Percentiles rank a stretch among this genome's conserved stretches.
Evolutionary conservation across 2,113 vertebrate species (phyloP).

Genomic region (Monopterus albus): DNA sequence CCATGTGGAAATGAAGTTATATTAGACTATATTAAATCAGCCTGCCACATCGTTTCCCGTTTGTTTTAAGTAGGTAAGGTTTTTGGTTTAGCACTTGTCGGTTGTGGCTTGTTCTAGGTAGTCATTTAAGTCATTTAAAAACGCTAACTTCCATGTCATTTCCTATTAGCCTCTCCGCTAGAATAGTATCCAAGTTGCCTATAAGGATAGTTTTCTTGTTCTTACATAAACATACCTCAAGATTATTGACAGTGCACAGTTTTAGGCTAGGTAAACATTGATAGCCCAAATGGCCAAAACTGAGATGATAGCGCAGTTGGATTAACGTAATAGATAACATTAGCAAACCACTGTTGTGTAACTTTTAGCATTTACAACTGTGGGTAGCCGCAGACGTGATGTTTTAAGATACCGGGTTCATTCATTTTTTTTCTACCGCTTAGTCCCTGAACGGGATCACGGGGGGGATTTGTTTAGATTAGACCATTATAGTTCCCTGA

Average conservation of each 20-base stretch:
- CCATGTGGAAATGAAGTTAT: background rate
- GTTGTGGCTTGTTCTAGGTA: background rate
- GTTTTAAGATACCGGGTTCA: background rate
- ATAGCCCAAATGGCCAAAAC: background rate
- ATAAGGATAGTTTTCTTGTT: background rate
- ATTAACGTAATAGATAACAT: background rate
- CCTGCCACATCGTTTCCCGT: background rate
- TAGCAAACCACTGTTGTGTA: background rate
- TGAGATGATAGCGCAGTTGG: background rate
- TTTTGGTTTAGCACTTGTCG: background rate
- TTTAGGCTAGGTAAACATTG: background rate
- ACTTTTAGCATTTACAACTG: constrained; percentile 1
- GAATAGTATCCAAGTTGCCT: background rate
- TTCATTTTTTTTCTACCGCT: background rate
- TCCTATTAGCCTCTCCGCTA: background rate
- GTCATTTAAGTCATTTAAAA: background rate
- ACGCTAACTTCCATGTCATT: background rate
- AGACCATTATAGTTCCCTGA: background rate
- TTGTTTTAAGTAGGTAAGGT: background rate
- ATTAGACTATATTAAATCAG: background rate
- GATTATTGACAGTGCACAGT: accelerated
- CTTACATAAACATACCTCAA: background rate
- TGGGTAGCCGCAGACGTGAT: background rate
- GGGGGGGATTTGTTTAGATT: background rate
- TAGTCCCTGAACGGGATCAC: too few relatives aligned